phyloP scores from a whole-genome alignment of 2,888 invertebrate genomes.

The Microctonus aethiopoides region DNA sequence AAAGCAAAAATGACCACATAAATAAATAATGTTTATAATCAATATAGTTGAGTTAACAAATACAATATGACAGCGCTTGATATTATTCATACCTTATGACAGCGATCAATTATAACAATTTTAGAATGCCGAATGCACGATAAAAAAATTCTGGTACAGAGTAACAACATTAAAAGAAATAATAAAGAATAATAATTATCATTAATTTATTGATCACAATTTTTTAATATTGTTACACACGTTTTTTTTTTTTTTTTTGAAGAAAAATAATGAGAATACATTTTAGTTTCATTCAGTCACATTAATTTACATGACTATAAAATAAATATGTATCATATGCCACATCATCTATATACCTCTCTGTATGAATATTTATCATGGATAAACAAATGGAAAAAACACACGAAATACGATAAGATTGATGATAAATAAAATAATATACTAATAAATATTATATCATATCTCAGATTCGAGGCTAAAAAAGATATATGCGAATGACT shows the following conservation, averaged over 20 bases:
- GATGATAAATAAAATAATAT: too few species aligned
- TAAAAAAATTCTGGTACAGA: conserved; percentile 15
- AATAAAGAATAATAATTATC: conserved; percentile 38
- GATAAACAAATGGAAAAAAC: too few species aligned
- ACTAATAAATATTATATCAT: too few species aligned
- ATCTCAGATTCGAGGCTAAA: too few species aligned
- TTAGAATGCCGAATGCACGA: too few species aligned
- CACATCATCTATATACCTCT: neutral
- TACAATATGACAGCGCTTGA: too few species aligned
- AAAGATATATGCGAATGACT: neutral
- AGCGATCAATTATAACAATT: too few species aligned
- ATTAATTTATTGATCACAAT: neutral
- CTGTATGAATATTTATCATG: neutral
- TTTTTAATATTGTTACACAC: too few species aligned
- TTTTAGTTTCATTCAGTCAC: neutral
- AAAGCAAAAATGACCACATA: neutral
- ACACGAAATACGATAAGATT: too few species aligned
- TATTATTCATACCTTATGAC: too few species aligned
- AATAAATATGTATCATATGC: conserved; percentile 21
- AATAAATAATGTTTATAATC: neutral
- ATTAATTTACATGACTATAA: neutral
- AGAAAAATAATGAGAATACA: neutral
- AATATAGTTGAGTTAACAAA: too few species aligned
- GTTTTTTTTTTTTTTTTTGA: too few species aligned
- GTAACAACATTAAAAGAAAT: conserved; percentile 42